Evolutionary conservation across 2,888 invertebrate species (phyloP).

Genomic region (Rhagophthalmus giganteus): DNA sequence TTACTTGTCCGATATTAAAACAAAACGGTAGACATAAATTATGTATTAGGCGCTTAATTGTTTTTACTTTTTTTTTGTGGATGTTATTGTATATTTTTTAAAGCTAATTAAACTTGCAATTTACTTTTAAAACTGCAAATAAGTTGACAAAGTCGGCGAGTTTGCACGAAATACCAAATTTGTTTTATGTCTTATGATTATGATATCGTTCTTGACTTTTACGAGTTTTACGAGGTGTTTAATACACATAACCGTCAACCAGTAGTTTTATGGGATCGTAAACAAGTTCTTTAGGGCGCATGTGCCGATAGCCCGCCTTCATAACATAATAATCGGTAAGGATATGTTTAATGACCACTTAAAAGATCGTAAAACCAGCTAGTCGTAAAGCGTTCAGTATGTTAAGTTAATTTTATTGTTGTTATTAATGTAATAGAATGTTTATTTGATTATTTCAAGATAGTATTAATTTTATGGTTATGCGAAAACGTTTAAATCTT

Average conservation of each 20-base stretch:
- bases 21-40: too few relatives aligned
- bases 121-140: too few relatives aligned
- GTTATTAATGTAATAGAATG: constrained; percentile 21
- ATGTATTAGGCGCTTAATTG: too few relatives aligned
- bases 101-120: too few relatives aligned
- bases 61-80: too few relatives aligned
- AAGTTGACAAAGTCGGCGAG: too few relatives aligned
- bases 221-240: constrained; percentile 53
- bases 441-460: constrained; percentile 24
- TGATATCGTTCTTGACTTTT: constrained; percentile 48
- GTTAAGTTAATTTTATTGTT: constrained; percentile 30
- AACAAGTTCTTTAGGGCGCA: constrained; percentile 47
- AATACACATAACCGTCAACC: constrained; percentile 53
- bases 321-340: constrained; percentile 41
- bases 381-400: constrained; percentile 31
- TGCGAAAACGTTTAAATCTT: constrained; percentile 6
- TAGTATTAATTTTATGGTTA: constrained; percentile 11
- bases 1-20: too few relatives aligned
- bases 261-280: constrained; percentile 52
- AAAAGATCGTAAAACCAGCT: constrained; percentile 45
- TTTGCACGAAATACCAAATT: neutral
- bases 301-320: constrained; percentile 44
- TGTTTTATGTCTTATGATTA: constrained; percentile 18
- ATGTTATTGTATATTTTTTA: too few relatives aligned
- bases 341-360: constrained; percentile 45